A percentile compares a stretch with the other conserved stretches of the same genome.
Conservation (phyloP, 2,113 vertebrate species). For the Hypanus sabinus region DNA sequence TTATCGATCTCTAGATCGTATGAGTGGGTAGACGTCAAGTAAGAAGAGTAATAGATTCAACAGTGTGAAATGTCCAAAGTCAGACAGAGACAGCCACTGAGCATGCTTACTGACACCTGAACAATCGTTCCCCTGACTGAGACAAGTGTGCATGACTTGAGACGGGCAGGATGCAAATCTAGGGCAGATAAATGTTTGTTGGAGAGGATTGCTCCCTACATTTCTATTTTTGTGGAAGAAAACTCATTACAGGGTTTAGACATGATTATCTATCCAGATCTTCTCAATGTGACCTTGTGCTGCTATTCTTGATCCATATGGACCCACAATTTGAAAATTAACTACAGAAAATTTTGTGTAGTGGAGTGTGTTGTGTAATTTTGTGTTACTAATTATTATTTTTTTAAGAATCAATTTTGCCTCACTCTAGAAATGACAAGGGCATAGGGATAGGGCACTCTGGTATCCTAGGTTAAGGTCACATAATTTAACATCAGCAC, state of each 20-base stretch:
- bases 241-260: background rate
- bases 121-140: background rate
- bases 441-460: too few relatives aligned
- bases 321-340: background rate
- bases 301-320: background rate
- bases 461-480: too few relatives aligned
- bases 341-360: too few relatives aligned
- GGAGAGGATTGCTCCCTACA: background rate
- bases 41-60: background rate
- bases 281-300: background rate
- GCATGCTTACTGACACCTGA: background rate
- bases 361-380: too few relatives aligned
- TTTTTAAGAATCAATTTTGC: too few relatives aligned
- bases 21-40: background rate
- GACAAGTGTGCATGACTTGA: background rate
- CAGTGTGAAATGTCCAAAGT: background rate
- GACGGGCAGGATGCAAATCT: background rate
- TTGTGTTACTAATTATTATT: too few relatives aligned
- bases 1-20: background rate
- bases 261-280: background rate
- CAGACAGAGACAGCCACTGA: background rate
- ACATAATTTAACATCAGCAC: too few relatives aligned
- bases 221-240: background rate
- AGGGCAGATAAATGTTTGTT: background rate
- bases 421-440: too few relatives aligned